A percentile compares a stretch with the other conserved stretches of the same genome.
Evolutionary conservation across 1,140 invertebrate species (phyloP).

Genomic region (Aporrectodea caliginosa): DNA sequence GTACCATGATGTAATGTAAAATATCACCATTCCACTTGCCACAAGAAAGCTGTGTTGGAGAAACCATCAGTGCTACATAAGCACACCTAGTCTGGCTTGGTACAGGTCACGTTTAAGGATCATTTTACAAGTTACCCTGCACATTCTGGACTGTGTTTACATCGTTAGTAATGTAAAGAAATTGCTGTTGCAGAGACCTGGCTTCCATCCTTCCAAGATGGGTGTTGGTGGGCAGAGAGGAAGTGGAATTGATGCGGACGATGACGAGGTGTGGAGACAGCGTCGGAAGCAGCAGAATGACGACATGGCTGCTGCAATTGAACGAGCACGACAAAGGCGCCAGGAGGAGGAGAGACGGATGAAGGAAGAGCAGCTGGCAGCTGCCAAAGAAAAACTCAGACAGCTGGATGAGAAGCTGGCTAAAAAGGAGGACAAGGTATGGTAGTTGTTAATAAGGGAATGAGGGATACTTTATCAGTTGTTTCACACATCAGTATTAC

Average conservation of each 20-base stretch:
- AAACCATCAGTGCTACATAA: too few relatives aligned
- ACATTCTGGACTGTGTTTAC: too few relatives aligned
- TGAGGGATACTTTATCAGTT: too few relatives aligned
- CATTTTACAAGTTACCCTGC: too few relatives aligned
- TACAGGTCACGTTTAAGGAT: too few relatives aligned
- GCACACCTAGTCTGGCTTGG: too few relatives aligned
- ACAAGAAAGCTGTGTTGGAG: too few relatives aligned
- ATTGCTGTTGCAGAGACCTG: conserved; percentile 31
- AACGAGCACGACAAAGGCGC: conserved; percentile 70
- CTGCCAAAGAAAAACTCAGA: conserved; percentile 62
- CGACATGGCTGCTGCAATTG: conserved; percentile 68
- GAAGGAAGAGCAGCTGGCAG: conserved; percentile 59
- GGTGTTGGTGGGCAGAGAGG: conserved; percentile 31
- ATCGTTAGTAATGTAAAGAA: too few relatives aligned
- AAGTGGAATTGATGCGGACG: conserved; percentile 55
- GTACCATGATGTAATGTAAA: too few relatives aligned
- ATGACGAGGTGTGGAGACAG: conserved; percentile 72
- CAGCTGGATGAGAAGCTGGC: conserved; percentile 62
- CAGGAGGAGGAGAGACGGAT: conserved; percentile 77
- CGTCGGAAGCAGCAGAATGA: conserved; percentile 64
- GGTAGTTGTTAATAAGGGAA: too few relatives aligned
- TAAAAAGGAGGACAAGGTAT: conserved; percentile 29
- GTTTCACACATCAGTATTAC: too few relatives aligned
- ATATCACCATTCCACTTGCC: too few relatives aligned
- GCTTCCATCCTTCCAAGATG: conserved; percentile 28